Percentiles rank a stretch among this genome's conserved stretches.
Conservation (phyloP, 2,888 invertebrate species). For the Eupithecia centaureata region DNA sequence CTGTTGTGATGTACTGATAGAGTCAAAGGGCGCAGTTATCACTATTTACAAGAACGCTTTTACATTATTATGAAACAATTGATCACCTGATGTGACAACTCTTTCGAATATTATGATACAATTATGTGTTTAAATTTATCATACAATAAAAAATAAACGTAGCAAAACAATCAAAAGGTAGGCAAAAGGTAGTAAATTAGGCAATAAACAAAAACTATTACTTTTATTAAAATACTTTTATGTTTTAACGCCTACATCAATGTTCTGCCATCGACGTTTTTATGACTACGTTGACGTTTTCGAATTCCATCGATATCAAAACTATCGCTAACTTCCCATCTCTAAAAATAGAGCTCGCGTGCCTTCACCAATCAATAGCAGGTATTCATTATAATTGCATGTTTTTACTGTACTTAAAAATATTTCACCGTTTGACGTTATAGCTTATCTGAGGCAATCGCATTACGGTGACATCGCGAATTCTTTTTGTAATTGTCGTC, state of each 20-base stretch:
- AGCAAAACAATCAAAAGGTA: neutral
- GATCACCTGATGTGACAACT: neutral
- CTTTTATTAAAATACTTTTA: neutral
- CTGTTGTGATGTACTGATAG: neutral
- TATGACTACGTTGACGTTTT: neutral
- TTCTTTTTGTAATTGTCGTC: constrained; percentile 24
- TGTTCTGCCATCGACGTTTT: neutral
- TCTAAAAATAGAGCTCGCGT: constrained; percentile 58
- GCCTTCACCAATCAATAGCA: constrained; percentile 68
- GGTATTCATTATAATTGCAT: constrained; percentile 75
- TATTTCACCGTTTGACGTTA: constrained; percentile 57
- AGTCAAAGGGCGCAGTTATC: constrained; percentile 4
- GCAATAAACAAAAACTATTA: neutral
- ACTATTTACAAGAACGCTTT: neutral
- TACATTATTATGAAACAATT: neutral
- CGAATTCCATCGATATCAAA: neutral
- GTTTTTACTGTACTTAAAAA: constrained; percentile 67
- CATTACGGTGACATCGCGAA: constrained; percentile 48
- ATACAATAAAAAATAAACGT: neutral
- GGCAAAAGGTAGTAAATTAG: too few species aligned
- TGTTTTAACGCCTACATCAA: neutral
- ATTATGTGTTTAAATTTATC: too few species aligned
- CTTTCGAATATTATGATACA: too few species aligned
- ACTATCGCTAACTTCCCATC: constrained; percentile 34
- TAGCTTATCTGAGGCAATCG: constrained; percentile 48